These are phyloP conservation scores for Axinella damicornis DNA, from an alignment of 37 sponge, comb jelly and placozoan species.

Conservation along the genomic window DNA sequence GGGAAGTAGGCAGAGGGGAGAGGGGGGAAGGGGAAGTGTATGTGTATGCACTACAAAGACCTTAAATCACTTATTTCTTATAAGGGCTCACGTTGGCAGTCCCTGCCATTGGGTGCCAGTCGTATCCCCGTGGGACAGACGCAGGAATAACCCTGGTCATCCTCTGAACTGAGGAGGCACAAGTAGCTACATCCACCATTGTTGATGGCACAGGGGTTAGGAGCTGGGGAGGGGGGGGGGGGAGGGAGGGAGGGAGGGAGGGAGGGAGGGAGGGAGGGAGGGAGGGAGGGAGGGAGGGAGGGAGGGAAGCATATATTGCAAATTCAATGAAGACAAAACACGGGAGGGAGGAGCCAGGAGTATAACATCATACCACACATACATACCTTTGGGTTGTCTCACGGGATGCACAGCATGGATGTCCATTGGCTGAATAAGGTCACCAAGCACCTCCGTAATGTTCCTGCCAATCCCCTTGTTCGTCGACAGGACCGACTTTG, in stretches of 20 bases:
- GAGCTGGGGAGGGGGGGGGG: background rate
- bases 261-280: background rate
- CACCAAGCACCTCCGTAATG: background rate
- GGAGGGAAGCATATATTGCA: background rate
- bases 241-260: background rate
- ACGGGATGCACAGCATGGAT: constrained; percentile 64
- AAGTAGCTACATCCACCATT: constrained; percentile 77
- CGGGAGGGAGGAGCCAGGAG: too few species aligned
- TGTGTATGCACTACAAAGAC: too few species aligned
- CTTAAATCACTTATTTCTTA: too few species aligned
- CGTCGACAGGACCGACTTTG: constrained; percentile 1
- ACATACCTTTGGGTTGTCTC: constrained; percentile 30
- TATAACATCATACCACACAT: too few species aligned
- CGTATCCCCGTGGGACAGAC: constrained; percentile 65
- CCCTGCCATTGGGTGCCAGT: constrained; percentile 16
- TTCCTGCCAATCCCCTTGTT: constrained; percentile 30
- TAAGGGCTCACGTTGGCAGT: constrained; percentile 62
- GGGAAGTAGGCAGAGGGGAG: too few species aligned
- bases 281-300: background rate
- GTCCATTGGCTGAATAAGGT: constrained; percentile 44
- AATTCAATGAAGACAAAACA: too few species aligned
- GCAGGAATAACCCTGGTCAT: constrained; percentile 46
- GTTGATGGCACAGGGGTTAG: constrained; percentile 59
- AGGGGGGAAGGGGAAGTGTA: too few species aligned
- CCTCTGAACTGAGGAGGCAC: constrained; percentile 60